Percentiles rank a stretch among this genome's conserved stretches.
phyloP scores from a whole-genome alignment of 2,797 vertebrate genomes.

The Microhierax caerulescens region DNA sequence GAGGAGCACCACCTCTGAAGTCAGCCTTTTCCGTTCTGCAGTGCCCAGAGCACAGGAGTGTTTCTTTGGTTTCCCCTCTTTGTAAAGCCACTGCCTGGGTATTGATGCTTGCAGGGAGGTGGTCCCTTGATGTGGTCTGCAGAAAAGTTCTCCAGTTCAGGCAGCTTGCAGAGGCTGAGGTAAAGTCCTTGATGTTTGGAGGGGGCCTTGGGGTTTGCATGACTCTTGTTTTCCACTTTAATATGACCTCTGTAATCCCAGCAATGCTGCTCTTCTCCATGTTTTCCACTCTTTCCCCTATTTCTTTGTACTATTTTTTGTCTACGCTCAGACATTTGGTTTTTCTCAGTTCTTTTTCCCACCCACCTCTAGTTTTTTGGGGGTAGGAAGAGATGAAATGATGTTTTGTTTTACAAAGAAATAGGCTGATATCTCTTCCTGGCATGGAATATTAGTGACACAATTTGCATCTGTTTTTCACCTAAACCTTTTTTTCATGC shows the following conservation, averaged over 20 bases:
- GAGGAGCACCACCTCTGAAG: background rate
- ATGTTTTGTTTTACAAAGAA: background rate
- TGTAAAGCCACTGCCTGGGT: background rate
- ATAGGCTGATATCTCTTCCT: background rate
- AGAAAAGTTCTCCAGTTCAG: background rate
- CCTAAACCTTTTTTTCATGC: background rate
- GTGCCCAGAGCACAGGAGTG: background rate
- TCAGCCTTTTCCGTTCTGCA: background rate
- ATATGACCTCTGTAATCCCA: background rate
- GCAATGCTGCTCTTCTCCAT: background rate
- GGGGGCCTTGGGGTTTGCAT: background rate
- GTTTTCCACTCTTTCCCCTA: background rate
- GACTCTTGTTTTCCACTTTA: background rate
- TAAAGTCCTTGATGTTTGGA: background rate
- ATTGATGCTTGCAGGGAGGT: background rate
- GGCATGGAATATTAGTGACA: background rate
- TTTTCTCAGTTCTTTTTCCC: background rate
- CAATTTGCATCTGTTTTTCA: background rate
- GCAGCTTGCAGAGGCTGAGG: background rate
- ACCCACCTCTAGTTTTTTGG: accelerated
- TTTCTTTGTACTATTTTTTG: background rate
- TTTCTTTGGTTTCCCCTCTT: background rate
- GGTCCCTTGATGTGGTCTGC: background rate
- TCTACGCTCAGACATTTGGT: background rate
- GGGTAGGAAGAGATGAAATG: background rate